Evolutionary conservation across 2,797 vertebrate genomes (phyloP).

Genomic region (Chromis chromis): DNA sequence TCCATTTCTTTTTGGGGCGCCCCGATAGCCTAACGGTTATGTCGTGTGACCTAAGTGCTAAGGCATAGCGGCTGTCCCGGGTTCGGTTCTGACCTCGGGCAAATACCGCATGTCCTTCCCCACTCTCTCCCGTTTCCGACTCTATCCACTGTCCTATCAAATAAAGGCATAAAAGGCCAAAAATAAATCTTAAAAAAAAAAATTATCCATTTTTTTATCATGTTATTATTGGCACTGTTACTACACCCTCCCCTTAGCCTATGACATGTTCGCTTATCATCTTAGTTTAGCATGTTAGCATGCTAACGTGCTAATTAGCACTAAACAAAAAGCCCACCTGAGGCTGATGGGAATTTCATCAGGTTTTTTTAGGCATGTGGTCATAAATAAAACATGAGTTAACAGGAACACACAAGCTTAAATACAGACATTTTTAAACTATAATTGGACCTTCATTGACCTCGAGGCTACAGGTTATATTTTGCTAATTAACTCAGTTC

Average conservation of each 20-base stretch:
- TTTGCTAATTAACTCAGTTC: conserved; percentile 1
- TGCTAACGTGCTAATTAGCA: neutral
- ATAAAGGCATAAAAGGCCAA: too few relatives aligned
- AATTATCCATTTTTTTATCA: too few relatives aligned
- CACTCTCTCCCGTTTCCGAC: too few relatives aligned
- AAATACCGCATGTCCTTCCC: too few relatives aligned
- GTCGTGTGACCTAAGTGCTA: too few relatives aligned
- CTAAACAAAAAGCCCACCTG: neutral
- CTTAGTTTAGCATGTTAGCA: neutral
- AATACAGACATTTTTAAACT: neutral
- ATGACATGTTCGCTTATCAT: neutral
- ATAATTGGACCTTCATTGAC: neutral
- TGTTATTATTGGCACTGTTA: too few relatives aligned
- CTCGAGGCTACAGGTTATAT: neutral
- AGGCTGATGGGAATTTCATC: neutral
- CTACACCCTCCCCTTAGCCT: neutral
- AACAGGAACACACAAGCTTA: neutral
- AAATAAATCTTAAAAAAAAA: too few relatives aligned
- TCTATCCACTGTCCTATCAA: too few relatives aligned
- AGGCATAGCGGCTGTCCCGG: too few relatives aligned
- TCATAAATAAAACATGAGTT: neutral
- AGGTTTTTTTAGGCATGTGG: neutral
- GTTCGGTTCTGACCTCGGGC: too few relatives aligned
- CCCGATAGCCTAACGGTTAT: too few relatives aligned
- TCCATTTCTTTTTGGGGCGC: too few relatives aligned